phyloP scores from a whole-genome alignment of 2,113 vertebrate genomes.

The Riparia riparia region DNA sequence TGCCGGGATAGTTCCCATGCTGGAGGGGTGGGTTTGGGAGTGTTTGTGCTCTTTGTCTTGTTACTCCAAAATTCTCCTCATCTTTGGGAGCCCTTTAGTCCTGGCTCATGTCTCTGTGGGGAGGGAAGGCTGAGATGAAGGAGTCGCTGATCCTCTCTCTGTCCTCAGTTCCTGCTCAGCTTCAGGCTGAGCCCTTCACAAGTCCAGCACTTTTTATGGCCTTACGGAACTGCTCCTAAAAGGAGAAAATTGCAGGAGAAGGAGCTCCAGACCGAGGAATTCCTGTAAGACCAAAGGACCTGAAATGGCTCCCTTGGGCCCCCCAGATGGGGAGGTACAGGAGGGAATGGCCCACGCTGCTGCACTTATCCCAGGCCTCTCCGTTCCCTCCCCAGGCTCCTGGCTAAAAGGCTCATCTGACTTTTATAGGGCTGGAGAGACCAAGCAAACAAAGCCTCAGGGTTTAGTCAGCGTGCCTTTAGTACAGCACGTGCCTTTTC shows the following conservation, averaged over 20 bases:
- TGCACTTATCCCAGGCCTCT: background rate
- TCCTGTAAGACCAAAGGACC: background rate
- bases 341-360: background rate
- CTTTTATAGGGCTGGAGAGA: conserved; percentile 21
- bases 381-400: background rate
- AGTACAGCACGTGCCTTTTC: background rate
- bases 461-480: background rate
- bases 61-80: rapidly evolving
- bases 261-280: background rate
- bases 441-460: conserved; percentile 25
- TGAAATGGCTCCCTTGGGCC: background rate
- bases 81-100: background rate
- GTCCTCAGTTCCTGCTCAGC: background rate
- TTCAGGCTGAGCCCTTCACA: background rate
- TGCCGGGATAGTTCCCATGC: background rate
- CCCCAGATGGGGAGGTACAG: background rate
- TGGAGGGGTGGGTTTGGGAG: background rate
- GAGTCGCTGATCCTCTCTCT: rapidly evolving
- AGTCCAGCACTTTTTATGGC: background rate
- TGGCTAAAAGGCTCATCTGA: background rate
- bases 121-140: background rate
- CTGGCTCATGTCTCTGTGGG: background rate
- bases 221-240: background rate
- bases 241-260: background rate
- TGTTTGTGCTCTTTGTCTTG: background rate